Evolutionary conservation across 2,113 vertebrate species (phyloP), one percentile per base, ranked within the genome.

Genomic region (Balaeniceps rex): DNA sequence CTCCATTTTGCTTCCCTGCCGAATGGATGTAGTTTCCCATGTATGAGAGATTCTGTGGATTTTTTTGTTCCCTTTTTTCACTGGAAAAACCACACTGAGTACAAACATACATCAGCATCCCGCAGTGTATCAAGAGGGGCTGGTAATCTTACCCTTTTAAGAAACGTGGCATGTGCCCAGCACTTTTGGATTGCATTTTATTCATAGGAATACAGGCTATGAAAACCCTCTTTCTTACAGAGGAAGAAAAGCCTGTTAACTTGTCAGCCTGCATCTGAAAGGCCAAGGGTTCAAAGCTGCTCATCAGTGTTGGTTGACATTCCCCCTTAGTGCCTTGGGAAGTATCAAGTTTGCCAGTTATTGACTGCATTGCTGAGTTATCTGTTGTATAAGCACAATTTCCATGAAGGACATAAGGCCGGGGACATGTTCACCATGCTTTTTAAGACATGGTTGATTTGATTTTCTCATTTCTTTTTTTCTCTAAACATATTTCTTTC

Each of bases 361-460:
- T 95, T 96, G 97, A 97, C 97, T 96, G 87, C 87, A 54, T 95
- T 94, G 95, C 95, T 97, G 88, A 95, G 63, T 86, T 95, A 93
- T 97, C 97, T 96, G 93, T 96, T 96, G 96, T 94, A 95, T 98
- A 97, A 98, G 96, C 97, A 97, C 82, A 95, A 97, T 97, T 97
- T 97, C 94, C 97, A 97, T 94, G 96, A 95, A 97, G 96, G 97
- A 95, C 94, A 89, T 88, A 87, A 95, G 87, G 91, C 96, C 10
- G 3, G 97, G 97, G 96, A 97, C 92, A 78, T 90, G 90, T 96
- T 97, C 93, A 95, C 94, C 66, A 55, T 52, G 86, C 38, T 2
- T 94, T 95, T 97, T 92, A 93, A 85, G 95, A 54, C 78, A 93
- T 34, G 95, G 78, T 96, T 96, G 94, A 88, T 95, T 97, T 90